Base-by-base conservation (phyloP, 2,113 vertebrate genomes). In the Cyanoliseus patagonus region DNA sequence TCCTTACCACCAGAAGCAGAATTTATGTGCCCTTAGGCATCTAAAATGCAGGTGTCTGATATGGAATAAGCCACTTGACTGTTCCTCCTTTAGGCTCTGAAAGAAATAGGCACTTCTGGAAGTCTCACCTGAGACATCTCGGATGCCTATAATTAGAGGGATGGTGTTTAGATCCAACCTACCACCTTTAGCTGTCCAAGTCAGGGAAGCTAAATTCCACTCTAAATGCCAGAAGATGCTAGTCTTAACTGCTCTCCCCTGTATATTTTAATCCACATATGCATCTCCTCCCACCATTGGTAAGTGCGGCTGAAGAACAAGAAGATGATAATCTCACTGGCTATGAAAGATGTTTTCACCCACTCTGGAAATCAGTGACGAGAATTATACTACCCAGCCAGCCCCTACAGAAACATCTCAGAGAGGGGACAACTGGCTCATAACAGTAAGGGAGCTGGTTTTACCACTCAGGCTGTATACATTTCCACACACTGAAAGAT, bases 401-500 rank as follows among this genome's bases (percentile, higher is more conserved):
- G 44, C 24, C 57, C 33, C 33, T 53, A 61, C 31, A 59, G 70
- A 78, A 76, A 62, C 9, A 15, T 51, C 35, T 82, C 17, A 7
- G 39, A 47, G 0, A 62, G 13, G 35, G 13, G 30, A 69, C 22
- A 91, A 27, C 35, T 62, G 52, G 24, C 31, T 90, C 18, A 3
- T 13, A 63, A 69, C 3, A 69, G 16, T 67, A 51, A 68, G 42
- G 9, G 31, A 39, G 12, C 20, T 31, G 39, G 9, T 72, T 86
- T 88, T 93, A 22, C 61, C 42, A n/a, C 19, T 25, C 33, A 39
- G 33, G 31, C 35, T 52, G 33, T 41, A 80, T 11, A 35, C 8
- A 63, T 14, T 53, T 51, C 33, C 35, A 76, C 9, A 11, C 0
- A 1, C 33, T 1, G 1, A 55, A 86, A 75, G 11, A 64, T 3